Percentiles rank a stretch among this genome's conserved stretches.
These are phyloP conservation scores for Xiphophorus birchmanni DNA, from an alignment of 2,797 vertebrate species.

Conservation along the genomic window DNA sequence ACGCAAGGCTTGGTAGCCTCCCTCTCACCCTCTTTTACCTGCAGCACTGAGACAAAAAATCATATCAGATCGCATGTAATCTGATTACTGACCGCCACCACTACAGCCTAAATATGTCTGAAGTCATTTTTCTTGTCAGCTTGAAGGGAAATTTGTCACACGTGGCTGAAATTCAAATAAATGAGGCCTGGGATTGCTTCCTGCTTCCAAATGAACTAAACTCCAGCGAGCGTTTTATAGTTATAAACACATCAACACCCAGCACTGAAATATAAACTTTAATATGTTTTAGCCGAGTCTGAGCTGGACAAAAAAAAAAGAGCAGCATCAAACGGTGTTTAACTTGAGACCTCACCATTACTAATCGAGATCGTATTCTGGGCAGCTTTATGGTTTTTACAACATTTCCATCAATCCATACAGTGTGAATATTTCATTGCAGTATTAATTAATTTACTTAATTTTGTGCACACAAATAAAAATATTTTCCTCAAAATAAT, in stretches of 20 bases:
- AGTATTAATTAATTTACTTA: too few relatives aligned
- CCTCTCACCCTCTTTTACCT: conserved; percentile 17
- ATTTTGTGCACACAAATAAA: neutral
- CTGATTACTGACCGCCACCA: neutral
- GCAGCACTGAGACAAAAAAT: conserved; percentile 53
- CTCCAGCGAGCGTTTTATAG: neutral
- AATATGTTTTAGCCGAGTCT: neutral
- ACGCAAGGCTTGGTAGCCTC: conserved; percentile 44
- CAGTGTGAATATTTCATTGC: neutral
- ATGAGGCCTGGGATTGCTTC: neutral
- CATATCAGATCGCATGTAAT: neutral
- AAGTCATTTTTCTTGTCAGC: neutral
- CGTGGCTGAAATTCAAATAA: neutral
- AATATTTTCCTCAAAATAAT: neutral
- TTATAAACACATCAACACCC: too few relatives aligned
- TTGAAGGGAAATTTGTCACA: neutral
- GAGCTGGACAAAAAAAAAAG: neutral
- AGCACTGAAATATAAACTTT: neutral
- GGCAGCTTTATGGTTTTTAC: neutral
- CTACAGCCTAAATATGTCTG: neutral
- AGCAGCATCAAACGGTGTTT: neutral
- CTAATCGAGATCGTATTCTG: neutral
- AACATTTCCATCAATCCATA: neutral
- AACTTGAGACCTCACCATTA: neutral
- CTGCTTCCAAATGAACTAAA: neutral